Base-by-base conservation (phyloP, 1,140 invertebrate genomes). In the Paracyclopina nana region DNA sequence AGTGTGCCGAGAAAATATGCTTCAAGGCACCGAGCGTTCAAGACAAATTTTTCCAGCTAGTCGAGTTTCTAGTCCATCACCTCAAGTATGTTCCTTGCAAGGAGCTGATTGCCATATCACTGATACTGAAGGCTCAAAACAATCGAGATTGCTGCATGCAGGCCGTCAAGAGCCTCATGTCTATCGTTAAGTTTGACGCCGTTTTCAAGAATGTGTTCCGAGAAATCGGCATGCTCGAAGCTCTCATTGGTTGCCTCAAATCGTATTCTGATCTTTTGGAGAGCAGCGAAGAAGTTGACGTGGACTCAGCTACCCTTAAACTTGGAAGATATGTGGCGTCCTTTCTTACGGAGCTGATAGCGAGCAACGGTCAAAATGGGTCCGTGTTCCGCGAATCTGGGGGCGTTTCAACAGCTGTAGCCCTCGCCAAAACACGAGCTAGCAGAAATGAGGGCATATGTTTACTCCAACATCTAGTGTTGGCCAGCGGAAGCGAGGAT, bases 21-120 rank as follows among this genome's bases (percentile, higher is more conserved):
- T 64, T 76, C 2, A 97, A 97, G 67, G 79, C 80, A 53, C 67
- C 72, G 1, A 81, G 53, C 57, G 67, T 68, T 30, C 61, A 78
- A 73, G 77, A 82, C 59, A 96, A 96, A 64, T 87, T 94, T 61
- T 94, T 95, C 67, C 82, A 92, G 64, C 64, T 97, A 24, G 61
- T 98, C 24, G 91, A 97, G 66, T 95, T 92, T 62, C 79, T 96
- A 53, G 86, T 96, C 12, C 92, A 92, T 68, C 83, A 95, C 64
- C 67, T 99, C 58, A 94, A 92, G 64, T 96, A 94, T 72, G 90
- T 98, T 54, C 94, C 94, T 50, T 96, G 88, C 66, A 97, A 97
- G 69, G 94, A 97, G 70, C 73, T 97, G 48, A 95, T 96, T 61
- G 90, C 87, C 31, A 70, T 97, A 28, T 94, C 90, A 54, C 76